A percentile compares a stretch with the other conserved stretches of the same genome.
Evolutionary conservation across 2,113 vertebrate species (phyloP).

Genomic region (Chauna torquata): DNA sequence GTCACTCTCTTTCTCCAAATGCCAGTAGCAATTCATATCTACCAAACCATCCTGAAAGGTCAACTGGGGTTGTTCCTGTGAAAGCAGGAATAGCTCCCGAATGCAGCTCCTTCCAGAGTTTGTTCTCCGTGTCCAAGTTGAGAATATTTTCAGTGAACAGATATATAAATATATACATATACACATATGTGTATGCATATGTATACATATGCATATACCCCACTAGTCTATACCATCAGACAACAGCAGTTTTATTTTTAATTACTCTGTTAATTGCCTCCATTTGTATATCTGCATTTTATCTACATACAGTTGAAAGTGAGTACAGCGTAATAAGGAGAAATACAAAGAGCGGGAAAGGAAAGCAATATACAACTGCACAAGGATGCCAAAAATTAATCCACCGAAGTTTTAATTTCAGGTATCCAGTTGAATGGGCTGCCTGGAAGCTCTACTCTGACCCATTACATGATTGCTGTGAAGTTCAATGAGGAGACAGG

Average conservation of each 20-base stretch:
- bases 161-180: background rate
- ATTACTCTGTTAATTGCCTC: background rate
- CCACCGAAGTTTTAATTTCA: slow-evolving; percentile 4
- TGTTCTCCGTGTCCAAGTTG: background rate
- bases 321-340: background rate
- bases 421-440: background rate
- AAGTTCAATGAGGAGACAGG: background rate
- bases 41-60: background rate
- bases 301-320: background rate
- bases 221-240: background rate
- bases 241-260: background rate
- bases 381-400: background rate
- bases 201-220: background rate
- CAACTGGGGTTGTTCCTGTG: background rate
- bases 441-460: background rate
- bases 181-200: background rate
- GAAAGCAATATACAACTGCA: background rate
- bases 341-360: background rate
- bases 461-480: background rate
- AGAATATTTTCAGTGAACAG: background rate
- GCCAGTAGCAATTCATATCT: background rate
- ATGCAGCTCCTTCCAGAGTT: background rate
- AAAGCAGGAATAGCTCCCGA: background rate
- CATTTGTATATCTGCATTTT: background rate
- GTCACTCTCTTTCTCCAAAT: background rate